Percentiles rank a stretch among this genome's conserved stretches.
Conservation (phyloP, 2,113 vertebrate genomes). For the Aptenodytes patagonicus region DNA sequence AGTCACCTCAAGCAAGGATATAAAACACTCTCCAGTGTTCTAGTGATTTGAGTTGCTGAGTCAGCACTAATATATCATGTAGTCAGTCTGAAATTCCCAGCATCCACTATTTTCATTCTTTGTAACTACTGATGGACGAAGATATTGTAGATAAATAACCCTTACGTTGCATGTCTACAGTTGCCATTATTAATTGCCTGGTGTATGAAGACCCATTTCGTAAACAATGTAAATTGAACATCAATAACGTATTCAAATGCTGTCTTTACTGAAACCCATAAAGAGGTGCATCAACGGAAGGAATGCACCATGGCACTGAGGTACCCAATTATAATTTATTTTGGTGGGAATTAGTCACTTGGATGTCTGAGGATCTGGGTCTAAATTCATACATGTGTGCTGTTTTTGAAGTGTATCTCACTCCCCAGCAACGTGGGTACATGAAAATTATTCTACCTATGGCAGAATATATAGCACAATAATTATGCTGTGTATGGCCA, state of each 20-base stretch:
- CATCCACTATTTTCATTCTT: neutral
- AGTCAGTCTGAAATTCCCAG: neutral
- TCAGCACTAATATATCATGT: neutral
- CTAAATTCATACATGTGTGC: neutral
- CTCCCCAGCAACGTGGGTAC: neutral
- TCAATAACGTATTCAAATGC: neutral
- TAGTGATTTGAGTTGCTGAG: neutral
- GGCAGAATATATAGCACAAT: neutral
- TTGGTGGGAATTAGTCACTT: neutral
- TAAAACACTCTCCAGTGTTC: neutral
- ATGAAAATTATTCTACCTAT: neutral
- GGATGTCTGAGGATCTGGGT: neutral
- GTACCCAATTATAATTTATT: neutral
- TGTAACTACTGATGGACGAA: rapidly evolving
- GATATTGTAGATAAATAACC: neutral
- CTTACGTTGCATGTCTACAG: neutral
- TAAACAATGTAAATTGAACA: neutral
- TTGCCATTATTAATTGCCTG: neutral
- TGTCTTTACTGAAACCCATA: neutral
- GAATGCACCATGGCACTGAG: neutral
- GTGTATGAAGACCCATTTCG: neutral
- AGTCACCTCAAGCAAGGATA: neutral
- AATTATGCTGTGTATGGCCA: neutral
- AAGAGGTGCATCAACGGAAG: neutral
- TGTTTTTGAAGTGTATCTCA: neutral